Evolutionary conservation across 53 echinoderm and acorn worm species (phyloP), one percentile per base, ranked within the genome.

Genomic region (Luidia sarsii): DNA sequence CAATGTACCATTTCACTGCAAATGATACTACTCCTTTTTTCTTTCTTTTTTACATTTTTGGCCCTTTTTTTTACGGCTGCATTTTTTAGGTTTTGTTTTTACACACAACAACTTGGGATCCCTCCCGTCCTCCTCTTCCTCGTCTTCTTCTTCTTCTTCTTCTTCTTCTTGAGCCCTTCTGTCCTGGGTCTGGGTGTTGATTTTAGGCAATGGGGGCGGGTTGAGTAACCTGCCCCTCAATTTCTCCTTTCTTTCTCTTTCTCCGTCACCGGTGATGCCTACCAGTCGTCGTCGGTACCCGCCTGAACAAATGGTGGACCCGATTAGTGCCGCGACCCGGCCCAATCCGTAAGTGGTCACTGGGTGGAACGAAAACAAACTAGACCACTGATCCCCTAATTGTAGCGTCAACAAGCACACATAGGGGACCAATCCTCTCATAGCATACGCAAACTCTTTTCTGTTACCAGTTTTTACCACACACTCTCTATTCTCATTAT

Each of bases 61-160:
- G 6, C 11, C 11, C 41, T 41, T 11, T 41, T 41, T 41, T 11
- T 41, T 11, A 7, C 41, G 6, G 6, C 11, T 6, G 41, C 41
- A 7, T 41, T 41, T 11, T 41, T 11, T 11, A 24, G 20, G 21
- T 68, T 61, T 77, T 77, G 61, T 77, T 77, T 77, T 77, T 46
- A 77, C 60, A 77, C 77, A 60, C 60, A 77, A 77, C 77, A 77
- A n/a, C n/a, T n/a, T n/a, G n/a, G n/a, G n/a, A n/a, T n/a, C n/a
- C n/a, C n/a, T n/a, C n/a, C n/a, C n/a, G n/a, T n/a, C n/a, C n/a
- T n/a, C n/a, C n/a, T n/a, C n/a, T n/a, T n/a, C n/a, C n/a, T n/a
- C n/a, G n/a, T n/a, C n/a, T n/a, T n/a, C n/a, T n/a, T n/a, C n/a
- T n/a, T n/a, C n/a, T n/a, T n/a, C n/a, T n/a, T n/a, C n/a, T n/a